Base-by-base conservation (phyloP, 37 sponge, comb jelly and placozoan species). In the Ianthella basta region DNA sequence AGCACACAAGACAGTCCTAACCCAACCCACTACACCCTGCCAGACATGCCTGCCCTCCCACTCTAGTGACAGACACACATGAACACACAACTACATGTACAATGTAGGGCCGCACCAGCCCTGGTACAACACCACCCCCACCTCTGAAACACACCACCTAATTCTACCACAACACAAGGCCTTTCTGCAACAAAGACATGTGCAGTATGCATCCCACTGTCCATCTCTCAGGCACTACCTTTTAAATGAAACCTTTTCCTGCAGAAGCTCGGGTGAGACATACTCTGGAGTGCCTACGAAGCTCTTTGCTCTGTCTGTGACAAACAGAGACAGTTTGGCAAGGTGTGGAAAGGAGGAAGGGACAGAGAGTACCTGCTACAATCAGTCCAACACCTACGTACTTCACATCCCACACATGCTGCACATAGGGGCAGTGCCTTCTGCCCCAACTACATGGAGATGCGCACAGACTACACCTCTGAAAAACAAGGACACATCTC, bases 231-330 rank as follows among this genome's bases (percentile, higher is more conserved):
- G 6, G 8, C 6, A 10, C 50, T 44, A 96, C 97, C 95, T 93
- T 40, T 95, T 95, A 63, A 63, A 95, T 3, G 98, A 93, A 15
- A 89, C 88, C 83, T 97, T 97, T 27, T 69, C 83, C 56, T 93
- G 90, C 25, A 97, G 86, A 16, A 97, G 85, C 65, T 97, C 98
- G 64, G 98, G 98, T 15, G 96, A 95, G 37, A 97, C 98, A 44
- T 97, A 97, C 83, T 97, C 92, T 24, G 98, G 96, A 5, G 98
- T 97, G 18, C 98, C 98, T 40, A 97, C 98, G 89, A 97, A 97
- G 25, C 96, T 95, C 41, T 91, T 91, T 20, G 96, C 98, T 79
- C 81, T 72, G 24, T 92, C 92, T 94, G 80, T 19, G 68, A 68
- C 73, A 54, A 3, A 41, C 5, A 66, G 16, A 56, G 18, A 19